These are phyloP conservation scores for Polydrusus tereticollis DNA, from an alignment of 2,888 invertebrate species.

Conservation along the genomic window DNA sequence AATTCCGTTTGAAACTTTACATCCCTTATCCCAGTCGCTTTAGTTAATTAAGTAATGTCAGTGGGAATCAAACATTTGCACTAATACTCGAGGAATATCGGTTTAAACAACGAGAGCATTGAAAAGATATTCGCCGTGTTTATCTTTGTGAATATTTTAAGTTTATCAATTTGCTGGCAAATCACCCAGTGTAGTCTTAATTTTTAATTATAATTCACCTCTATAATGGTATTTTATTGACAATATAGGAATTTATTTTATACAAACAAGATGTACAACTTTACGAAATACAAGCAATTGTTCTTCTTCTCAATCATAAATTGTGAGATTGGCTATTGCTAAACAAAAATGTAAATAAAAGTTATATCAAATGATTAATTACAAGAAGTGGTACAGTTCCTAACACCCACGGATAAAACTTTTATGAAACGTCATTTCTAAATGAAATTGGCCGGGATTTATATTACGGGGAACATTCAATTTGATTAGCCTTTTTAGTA, in stretches of 20 bases:
- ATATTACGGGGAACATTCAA: too few relatives aligned
- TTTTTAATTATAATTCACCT: too few relatives aligned
- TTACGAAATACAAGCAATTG: not conserved
- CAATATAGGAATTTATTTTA: too few relatives aligned
- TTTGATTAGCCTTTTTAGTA: too few relatives aligned
- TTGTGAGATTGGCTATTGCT: not conserved
- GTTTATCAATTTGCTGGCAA: too few relatives aligned
- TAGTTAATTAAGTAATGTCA: not conserved
- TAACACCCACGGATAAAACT: not conserved
- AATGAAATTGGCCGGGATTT: not conserved
- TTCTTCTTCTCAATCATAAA: not conserved
- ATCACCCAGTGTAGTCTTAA: too few relatives aligned
- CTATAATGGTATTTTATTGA: too few relatives aligned
- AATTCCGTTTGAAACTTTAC: not conserved
- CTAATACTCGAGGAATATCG: not conserved
- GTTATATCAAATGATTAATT: not conserved
- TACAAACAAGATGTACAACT: too few relatives aligned
- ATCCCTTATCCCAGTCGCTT: not conserved
- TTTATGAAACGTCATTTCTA: not conserved
- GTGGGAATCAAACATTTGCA: not conserved
- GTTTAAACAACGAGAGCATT: too few relatives aligned
- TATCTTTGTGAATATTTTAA: too few relatives aligned
- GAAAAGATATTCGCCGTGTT: too few relatives aligned
- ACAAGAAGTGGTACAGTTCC: not conserved
- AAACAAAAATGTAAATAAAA: not conserved